Evolutionary conservation across 2,113 vertebrate genomes (phyloP).

Genomic region (Protobothrops mucrosquamatus): DNA sequence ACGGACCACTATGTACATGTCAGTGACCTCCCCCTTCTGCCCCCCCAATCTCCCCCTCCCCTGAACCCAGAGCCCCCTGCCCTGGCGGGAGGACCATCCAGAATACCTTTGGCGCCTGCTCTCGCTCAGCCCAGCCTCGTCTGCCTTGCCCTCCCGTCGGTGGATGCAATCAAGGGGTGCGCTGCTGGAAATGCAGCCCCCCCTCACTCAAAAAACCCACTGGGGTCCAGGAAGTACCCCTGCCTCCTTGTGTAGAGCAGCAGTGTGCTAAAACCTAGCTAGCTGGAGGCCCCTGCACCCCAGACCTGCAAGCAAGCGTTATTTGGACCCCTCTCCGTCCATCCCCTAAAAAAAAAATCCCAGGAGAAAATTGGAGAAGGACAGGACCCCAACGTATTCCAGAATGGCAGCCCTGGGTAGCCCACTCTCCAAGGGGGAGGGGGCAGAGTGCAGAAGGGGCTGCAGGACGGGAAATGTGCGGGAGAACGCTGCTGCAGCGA

Average conservation of each 20-base stretch:
- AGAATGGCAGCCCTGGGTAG: background rate
- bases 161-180: background rate
- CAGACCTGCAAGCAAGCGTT: no score
- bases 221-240: background rate
- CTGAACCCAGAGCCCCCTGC: background rate
- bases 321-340: no score
- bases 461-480: background rate
- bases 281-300: background rate
- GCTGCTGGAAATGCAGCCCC: background rate
- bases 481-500: background rate
- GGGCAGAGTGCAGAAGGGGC: background rate
- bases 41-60: background rate
- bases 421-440: background rate
- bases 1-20: conserved; percentile 52
- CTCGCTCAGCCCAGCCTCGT: background rate
- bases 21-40: conserved; percentile 27
- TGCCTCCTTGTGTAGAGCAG: background rate
- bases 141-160: background rate
- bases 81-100: background rate
- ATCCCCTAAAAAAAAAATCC: background rate
- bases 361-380: background rate
- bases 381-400: background rate
- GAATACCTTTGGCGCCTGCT: background rate
- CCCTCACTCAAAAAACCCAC: background rate
- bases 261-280: background rate